Evolutionary conservation across 2,888 invertebrate genomes (phyloP).

Genomic region (Cephus pygmeus): DNA sequence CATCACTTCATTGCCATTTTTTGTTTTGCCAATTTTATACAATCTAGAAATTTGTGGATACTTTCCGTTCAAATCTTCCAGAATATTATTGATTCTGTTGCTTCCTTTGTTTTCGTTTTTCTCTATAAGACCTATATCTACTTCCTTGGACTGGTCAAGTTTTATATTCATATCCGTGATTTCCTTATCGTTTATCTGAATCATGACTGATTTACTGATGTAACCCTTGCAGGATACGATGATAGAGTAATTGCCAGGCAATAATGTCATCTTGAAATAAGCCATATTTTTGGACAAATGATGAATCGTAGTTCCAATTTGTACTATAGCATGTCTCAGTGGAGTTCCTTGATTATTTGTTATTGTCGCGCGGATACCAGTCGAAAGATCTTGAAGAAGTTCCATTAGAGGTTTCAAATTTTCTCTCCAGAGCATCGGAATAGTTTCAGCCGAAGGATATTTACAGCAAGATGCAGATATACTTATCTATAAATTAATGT

Average conservation of each 20-base stretch:
- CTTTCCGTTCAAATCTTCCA: conserved; percentile 52
- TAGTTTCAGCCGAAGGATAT: conserved; percentile 73
- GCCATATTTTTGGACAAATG: conserved; percentile 77
- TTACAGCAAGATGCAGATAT: conserved; percentile 81
- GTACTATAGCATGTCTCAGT: conserved; percentile 78
- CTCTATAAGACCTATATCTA: conserved; percentile 2
- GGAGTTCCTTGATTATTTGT: conserved; percentile 74
- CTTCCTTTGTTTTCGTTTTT: conserved; percentile 11
- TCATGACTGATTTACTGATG: conserved; percentile 65
- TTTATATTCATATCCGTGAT: conserved; percentile 61
- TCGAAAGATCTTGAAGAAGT: conserved; percentile 50
- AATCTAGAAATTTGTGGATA: conserved; percentile 51
- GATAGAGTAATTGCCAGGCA: conserved; percentile 75
- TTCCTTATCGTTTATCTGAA: conserved; percentile 64
- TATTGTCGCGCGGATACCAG: conserved; percentile 66
- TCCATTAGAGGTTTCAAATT: conserved; percentile 56
- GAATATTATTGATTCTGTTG: conserved; percentile 35
- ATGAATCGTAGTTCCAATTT: conserved; percentile 72
- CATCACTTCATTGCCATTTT: conserved; percentile 41
- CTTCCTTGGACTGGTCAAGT: conserved; percentile 34
- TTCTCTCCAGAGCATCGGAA: conserved; percentile 60
- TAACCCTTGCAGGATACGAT: conserved; percentile 74
- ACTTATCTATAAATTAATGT: conserved; percentile 44
- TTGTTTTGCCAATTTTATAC: conserved; percentile 47
- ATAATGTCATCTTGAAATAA: conserved; percentile 78